Evolutionary conservation across 2,888 invertebrate species (phyloP), one percentile per base, ranked within the genome.

Genomic region (Drosophila aldrichi): DNA sequence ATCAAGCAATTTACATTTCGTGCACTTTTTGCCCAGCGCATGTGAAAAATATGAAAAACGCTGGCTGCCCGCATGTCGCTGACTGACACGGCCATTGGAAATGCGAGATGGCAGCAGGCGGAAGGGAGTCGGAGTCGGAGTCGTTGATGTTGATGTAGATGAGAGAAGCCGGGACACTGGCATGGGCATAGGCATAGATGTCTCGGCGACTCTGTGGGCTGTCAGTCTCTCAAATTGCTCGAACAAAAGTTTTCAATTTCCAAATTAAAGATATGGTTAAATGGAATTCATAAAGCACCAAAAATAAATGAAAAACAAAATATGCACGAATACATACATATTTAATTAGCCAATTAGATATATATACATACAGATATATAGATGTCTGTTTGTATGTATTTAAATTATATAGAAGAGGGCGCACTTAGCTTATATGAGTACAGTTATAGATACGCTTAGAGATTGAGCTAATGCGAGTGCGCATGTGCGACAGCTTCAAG

Each of bases 251-350:
- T 85, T 86, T 83, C 81, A 89, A 85, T 88, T 87, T 81, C 67
- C 70, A 89, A 87, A 89, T 89, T 82, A 78, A 81, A 89, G 83
- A 89, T 86, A 88, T 79, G 77, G 43, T 71, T 77, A 83, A 88
- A 81, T 81, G 72, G 76, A 79, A 88, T 82, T 85, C 83, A 85
- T 78, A 85, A 74, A 65, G 74, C 70, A 70, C 41, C 46, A 20
- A 44, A 52, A 20, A 20, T 20, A 49, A 49, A 49, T 34, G 34
- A 32, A 20, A 49, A 67, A 55, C 41, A 43, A 49, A 49, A 58
- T 54, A 58, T 54, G 55, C 34, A 41, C 29, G 43, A 44, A 67
- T 29, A 43, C 40, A 46, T 43, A 64, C 57, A 70, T 82, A 70
- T 76, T 76, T 82, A 84, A 89, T 89, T 89, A 78, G 84, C 67